A percentile compares a stretch with the other conserved stretches of the same genome.
These are phyloP conservation scores for Onchidella celtica DNA, from an alignment of 2,888 invertebrate species.

Conservation along the genomic window DNA sequence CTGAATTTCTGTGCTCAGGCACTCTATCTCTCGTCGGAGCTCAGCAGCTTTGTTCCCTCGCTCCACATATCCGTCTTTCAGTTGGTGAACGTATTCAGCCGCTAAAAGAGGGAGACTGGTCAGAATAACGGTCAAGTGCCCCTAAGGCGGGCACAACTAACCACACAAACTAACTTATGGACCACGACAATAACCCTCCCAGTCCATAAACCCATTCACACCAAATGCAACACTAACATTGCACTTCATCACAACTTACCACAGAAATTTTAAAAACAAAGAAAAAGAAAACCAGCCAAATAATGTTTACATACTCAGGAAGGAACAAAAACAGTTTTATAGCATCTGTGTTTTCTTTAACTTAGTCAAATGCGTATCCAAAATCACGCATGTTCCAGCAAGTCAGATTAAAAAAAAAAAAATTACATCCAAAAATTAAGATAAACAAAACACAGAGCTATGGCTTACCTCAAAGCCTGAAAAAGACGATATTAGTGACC, in stretches of 20 bases:
- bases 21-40: conserved; percentile 56
- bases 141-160: conserved; percentile 50
- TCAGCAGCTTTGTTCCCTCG: conserved; percentile 52
- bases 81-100: conserved; percentile 56
- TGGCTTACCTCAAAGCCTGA: conserved; percentile 43
- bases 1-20: conserved; percentile 58
- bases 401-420: neutral
- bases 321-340: conserved; percentile 4
- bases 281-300: neutral
- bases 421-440: neutral
- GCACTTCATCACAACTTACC: conserved; percentile 11
- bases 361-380: neutral
- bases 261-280: neutral
- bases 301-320: neutral
- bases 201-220: neutral
- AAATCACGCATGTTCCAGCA: neutral
- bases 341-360: conserved; percentile 3
- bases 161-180: conserved; percentile 38
- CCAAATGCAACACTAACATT: conserved; percentile 27
- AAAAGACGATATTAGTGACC: conserved; percentile 11
- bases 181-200: conserved; percentile 26
- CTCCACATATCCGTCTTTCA: conserved; percentile 54
- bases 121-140: conserved; percentile 55
- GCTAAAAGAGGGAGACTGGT: conserved; percentile 60
- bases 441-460: conserved; percentile 30